Evolutionary conservation across 2,888 invertebrate species (phyloP), one percentile per base, ranked within the genome.

Genomic region (Pollenia griseotomentosa): DNA sequence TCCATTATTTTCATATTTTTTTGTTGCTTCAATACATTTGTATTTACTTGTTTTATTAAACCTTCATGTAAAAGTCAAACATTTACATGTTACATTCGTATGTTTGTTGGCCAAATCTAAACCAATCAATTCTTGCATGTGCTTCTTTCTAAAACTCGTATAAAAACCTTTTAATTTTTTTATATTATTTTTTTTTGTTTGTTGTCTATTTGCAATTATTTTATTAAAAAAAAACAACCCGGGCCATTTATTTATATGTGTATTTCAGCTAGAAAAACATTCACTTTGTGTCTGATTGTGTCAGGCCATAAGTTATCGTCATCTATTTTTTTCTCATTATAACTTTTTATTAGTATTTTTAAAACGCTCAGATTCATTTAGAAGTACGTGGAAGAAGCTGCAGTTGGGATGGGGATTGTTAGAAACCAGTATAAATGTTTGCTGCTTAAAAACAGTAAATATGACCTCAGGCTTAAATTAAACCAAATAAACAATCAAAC

Each of bases 21-120:
- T 33, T 33, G 4, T 33, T 33, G 4, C 33, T 77, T 23, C 5
- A 11, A 55, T 70, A 23, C 33, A 7, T 65, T 48, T 46, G 8
- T 55, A 19, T 81, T 63, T 55, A 48, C 46, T 75, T 70, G 53
- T 68, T 77, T 78, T 82, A 82, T 78, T 78, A 79, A 84, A 79
- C 51, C 78, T 79, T 84, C 78, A 84, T 84, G 83, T 84, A 73
- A 79, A 78, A 84, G 83, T 84, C 83, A 73, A 79, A 79, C 73
- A 71, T 23, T 65, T 66, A 74, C 74, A 82, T 82, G 74, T 70
- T n/a, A 33, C 12, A 48, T 12, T 74, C 61, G 61, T 74, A n/a
- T 9, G 23, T 44, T 33, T 77, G 44, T 42, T 78, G 70, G 51
- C 70, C 53, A 71, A 70, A 79, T 79, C 59, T 53, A 51, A 70